Conservation (phyloP, 2,888 invertebrate genomes). For the Andrena chrysosceles region DNA sequence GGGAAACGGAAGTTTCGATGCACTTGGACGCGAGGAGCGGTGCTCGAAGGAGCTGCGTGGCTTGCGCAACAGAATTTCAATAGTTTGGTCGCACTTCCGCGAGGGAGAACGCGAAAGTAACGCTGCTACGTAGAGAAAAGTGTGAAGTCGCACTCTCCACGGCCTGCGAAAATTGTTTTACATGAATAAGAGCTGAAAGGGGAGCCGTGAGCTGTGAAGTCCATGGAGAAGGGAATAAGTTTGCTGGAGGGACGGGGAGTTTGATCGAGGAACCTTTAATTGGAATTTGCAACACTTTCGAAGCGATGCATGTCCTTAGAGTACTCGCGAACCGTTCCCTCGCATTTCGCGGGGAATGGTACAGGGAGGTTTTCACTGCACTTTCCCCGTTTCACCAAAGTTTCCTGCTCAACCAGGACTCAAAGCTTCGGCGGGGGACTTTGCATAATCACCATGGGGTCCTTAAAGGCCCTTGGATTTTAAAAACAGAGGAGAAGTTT, state of each 20-base stretch:
- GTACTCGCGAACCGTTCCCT: background rate
- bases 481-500: conserved; percentile 17
- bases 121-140: conserved; percentile 16
- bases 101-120: conserved; percentile 31
- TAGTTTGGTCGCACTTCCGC: conserved; percentile 36
- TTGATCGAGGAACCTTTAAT: background rate
- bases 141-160: conserved; percentile 8
- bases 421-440: conserved; percentile 6
- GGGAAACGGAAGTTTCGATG: conserved; percentile 5
- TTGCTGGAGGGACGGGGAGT: background rate
- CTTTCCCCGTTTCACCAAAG: background rate
- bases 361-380: background rate
- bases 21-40: conserved; percentile 5
- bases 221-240: background rate
- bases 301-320: background rate
- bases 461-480: background rate
- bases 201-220: background rate
- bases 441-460: conserved; percentile 25
- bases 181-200: background rate
- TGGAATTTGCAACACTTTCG: background rate
- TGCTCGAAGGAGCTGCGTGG: conserved; percentile 13
- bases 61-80: conserved; percentile 51
- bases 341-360: background rate
- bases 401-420: conserved; percentile 9
- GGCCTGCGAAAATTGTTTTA: conserved; percentile 5